Conservation (phyloP, 2,888 invertebrate species). For the Temnothorax unifasciatus region DNA sequence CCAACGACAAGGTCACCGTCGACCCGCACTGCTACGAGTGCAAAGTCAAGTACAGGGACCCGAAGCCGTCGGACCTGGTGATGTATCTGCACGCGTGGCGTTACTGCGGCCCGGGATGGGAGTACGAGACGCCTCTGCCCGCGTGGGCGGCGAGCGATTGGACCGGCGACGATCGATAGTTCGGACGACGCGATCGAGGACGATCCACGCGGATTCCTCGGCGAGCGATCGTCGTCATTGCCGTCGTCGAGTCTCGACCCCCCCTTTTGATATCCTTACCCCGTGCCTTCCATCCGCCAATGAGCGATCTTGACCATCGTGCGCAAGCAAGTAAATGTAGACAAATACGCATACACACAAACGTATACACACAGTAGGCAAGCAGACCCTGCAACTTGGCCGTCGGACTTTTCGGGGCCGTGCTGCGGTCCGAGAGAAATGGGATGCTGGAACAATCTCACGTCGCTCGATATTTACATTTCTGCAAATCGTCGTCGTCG, state of each 20-base stretch:
- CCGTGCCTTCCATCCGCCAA: slow-evolving; percentile 85
- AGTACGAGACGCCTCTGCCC: slow-evolving; percentile 96
- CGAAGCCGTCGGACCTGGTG: slow-evolving; percentile 95
- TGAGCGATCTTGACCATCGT: slow-evolving; percentile 77
- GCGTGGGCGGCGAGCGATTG: slow-evolving; percentile 96
- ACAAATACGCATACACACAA: slow-evolving; percentile 1
- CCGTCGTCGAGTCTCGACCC: slow-evolving; percentile 62
- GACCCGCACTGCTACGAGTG: slow-evolving; percentile 98
- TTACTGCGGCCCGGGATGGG: slow-evolving; percentile 97
- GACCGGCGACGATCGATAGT: slow-evolving; percentile 90
- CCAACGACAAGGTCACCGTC: slow-evolving; percentile 91
- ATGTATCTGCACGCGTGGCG: slow-evolving; percentile 99
- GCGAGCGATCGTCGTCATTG: slow-evolving; percentile 42
- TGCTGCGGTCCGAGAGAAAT: slow-evolving; percentile 49
- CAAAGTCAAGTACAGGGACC: slow-evolving; percentile 96
- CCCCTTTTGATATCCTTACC: slow-evolving; percentile 80
- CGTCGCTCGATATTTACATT: slow-evolving; percentile 37
- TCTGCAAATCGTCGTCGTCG: slow-evolving; percentile 24
- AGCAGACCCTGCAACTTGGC: slow-evolving; percentile 59
- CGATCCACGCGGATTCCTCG: slow-evolving; percentile 40
- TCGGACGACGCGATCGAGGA: slow-evolving; percentile 47
- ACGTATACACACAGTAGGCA: slow-evolving; percentile 8
- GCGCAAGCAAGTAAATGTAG: slow-evolving; percentile 52
- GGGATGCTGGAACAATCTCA: slow-evolving; percentile 48
- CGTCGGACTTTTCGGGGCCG: slow-evolving; percentile 62